A percentile compares a stretch with the other conserved stretches of the same genome.
Evolutionary conservation across 2,797 vertebrate genomes (phyloP).

Genomic region (Lagodon rhomboides): DNA sequence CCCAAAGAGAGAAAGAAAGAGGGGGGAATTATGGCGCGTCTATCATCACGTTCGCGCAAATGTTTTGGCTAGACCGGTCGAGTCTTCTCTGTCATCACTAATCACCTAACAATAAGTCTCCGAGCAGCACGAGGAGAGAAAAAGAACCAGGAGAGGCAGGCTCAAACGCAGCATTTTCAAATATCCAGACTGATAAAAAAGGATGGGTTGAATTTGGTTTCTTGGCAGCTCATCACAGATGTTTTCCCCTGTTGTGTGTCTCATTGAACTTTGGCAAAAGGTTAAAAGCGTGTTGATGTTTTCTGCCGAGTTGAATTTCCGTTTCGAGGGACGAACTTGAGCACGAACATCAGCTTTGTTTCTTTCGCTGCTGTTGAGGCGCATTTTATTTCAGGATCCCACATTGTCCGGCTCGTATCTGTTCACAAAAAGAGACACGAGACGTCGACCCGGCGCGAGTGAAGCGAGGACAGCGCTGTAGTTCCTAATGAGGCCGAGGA

Average conservation of each 20-base stretch:
- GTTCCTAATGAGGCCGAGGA: slow-evolving; percentile 63
- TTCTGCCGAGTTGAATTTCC: slow-evolving; percentile 54
- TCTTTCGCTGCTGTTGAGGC: slow-evolving; percentile 5
- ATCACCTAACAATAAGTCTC: slow-evolving; percentile 76
- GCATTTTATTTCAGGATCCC: slow-evolving; percentile 1
- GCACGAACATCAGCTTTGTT: slow-evolving; percentile 6
- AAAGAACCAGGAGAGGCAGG: slow-evolving; percentile 27
- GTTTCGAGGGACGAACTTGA: slow-evolving; percentile 15
- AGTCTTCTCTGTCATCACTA: slow-evolving; percentile 78
- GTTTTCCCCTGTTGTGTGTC: slow-evolving; percentile 36
- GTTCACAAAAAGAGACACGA: slow-evolving; percentile 2
- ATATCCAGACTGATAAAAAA: slow-evolving; percentile 39
- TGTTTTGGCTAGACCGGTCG: slow-evolving; percentile 81
- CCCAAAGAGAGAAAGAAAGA: slow-evolving; percentile 71
- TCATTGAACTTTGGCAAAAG: slow-evolving; percentile 38
- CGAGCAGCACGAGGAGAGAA: slow-evolving; percentile 25
- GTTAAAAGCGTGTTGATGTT: slow-evolving; percentile 56
- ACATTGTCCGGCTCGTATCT: slow-evolving; percentile 6
- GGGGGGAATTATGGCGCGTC: slow-evolving; percentile 68
- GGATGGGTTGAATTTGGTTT: slow-evolving; percentile 57
- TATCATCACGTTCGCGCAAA: slow-evolving; percentile 76
- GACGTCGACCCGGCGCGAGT: neutral
- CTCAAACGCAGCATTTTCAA: slow-evolving; percentile 31
- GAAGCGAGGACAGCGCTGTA: slow-evolving; percentile 54
- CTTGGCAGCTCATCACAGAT: slow-evolving; percentile 50